phyloP scores from a whole-genome alignment of 1,140 invertebrate species.

The Rhyzopertha dominica region DNA sequence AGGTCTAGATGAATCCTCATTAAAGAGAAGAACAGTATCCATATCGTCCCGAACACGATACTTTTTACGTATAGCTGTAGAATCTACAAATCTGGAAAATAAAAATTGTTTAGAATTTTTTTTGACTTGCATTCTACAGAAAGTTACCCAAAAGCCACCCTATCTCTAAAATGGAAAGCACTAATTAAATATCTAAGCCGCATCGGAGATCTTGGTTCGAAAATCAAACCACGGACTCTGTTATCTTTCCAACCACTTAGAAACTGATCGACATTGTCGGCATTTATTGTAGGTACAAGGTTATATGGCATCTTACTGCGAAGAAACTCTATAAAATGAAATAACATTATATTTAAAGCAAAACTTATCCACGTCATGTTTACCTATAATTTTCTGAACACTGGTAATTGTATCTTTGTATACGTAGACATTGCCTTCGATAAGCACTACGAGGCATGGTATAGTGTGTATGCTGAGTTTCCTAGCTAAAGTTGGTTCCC shows the following conservation, averaged over 20 bases:
- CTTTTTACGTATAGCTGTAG: conserved; percentile 56
- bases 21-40: conserved; percentile 86
- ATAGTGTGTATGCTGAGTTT: conserved; percentile 73
- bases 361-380: conserved; percentile 6
- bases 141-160: conserved; percentile 78
- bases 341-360: conserved; percentile 19
- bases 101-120: neutral
- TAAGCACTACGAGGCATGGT: conserved; percentile 74
- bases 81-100: conserved; percentile 60
- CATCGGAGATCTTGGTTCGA: conserved; percentile 70
- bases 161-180: conserved; percentile 78
- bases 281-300: conserved; percentile 64
- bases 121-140: neutral
- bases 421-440: conserved; percentile 74
- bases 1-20: conserved; percentile 77
- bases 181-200: conserved; percentile 82
- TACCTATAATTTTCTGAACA: conserved; percentile 73
- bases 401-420: conserved; percentile 75
- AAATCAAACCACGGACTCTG: conserved; percentile 81
- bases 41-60: conserved; percentile 72
- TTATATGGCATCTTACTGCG: conserved; percentile 78
- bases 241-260: conserved; percentile 88
- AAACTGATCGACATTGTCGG: conserved; percentile 72
- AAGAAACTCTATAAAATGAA: conserved; percentile 69
- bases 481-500: conserved; percentile 68